A percentile compares a stretch with the other conserved stretches of the same genome.
Evolutionary conservation across 1,140 invertebrate species (phyloP).

Genomic region (Harlomillsia oculata): DNA sequence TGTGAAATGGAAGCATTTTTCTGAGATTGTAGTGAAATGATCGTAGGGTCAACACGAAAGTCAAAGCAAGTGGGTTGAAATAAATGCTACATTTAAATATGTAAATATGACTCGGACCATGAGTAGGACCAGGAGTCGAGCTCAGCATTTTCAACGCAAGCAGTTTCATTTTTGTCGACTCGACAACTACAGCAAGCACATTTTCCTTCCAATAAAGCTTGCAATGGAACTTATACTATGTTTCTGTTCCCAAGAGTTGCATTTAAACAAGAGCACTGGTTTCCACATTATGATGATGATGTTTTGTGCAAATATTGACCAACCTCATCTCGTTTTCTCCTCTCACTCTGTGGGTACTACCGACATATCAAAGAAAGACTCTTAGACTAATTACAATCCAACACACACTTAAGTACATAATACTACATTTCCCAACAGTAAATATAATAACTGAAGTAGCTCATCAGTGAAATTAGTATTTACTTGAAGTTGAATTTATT

Average conservation of each 20-base stretch:
- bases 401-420: slow-evolving; percentile 22
- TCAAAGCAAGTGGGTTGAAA: slow-evolving; percentile 7
- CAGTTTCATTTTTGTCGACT: too few relatives aligned
- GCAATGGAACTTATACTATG: too few relatives aligned
- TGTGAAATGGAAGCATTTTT: too few relatives aligned
- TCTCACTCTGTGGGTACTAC: background rate
- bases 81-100: slow-evolving; percentile 10
- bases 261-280: background rate
- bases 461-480: slow-evolving; percentile 20
- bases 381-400: slow-evolving; percentile 33
- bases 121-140: too few relatives aligned
- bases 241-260: slow-evolving; percentile 7
- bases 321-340: slow-evolving; percentile 6
- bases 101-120: slow-evolving; percentile 7
- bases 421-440: slow-evolving; percentile 26
- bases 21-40: too few relatives aligned
- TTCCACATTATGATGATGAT: slow-evolving; percentile 19
- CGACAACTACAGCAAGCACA: too few relatives aligned
- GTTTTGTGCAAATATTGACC: slow-evolving; percentile 32
- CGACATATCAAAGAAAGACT: slow-evolving; percentile 28
- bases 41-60: too few relatives aligned
- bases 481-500: slow-evolving; percentile 11
- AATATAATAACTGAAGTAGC: slow-evolving; percentile 30
- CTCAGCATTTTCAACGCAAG: too few relatives aligned
- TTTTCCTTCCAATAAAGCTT: too few relatives aligned